phyloP scores from a whole-genome alignment of 2,113 vertebrate species.

The Tetrax tetrax region DNA sequence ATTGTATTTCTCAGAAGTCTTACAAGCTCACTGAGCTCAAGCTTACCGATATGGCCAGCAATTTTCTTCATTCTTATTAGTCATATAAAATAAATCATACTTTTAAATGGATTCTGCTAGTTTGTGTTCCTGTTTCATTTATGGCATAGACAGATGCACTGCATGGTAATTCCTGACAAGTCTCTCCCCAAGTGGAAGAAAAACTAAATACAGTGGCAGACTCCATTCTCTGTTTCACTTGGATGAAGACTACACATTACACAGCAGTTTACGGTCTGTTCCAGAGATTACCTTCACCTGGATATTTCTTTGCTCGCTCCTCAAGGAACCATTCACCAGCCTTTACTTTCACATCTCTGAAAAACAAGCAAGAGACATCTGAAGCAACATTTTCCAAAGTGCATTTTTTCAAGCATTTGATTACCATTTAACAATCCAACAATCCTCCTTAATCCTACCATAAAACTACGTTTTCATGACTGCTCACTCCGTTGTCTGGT shows the following conservation, averaged over 20 bases:
- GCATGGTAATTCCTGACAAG: neutral
- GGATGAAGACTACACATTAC: neutral
- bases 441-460: neutral
- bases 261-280: neutral
- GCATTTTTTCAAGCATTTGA: neutral
- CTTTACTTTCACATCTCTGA: slow-evolving; percentile 88
- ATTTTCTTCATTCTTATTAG: neutral
- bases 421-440: neutral
- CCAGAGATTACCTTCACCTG: slow-evolving; percentile 78
- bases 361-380: slow-evolving; percentile 44
- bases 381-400: neutral
- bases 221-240: neutral
- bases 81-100: neutral
- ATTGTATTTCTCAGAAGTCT: neutral
- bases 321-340: slow-evolving; percentile 95
- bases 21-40: no score
- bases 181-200: neutral
- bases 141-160: neutral
- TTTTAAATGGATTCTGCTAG: neutral
- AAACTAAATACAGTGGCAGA: neutral
- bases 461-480: neutral
- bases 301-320: slow-evolving; percentile 88
- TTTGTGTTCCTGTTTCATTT: neutral
- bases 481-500: neutral
- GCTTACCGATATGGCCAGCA: neutral